phyloP scores from a whole-genome alignment of 2,797 vertebrate species.

The Pangasius djambal region DNA sequence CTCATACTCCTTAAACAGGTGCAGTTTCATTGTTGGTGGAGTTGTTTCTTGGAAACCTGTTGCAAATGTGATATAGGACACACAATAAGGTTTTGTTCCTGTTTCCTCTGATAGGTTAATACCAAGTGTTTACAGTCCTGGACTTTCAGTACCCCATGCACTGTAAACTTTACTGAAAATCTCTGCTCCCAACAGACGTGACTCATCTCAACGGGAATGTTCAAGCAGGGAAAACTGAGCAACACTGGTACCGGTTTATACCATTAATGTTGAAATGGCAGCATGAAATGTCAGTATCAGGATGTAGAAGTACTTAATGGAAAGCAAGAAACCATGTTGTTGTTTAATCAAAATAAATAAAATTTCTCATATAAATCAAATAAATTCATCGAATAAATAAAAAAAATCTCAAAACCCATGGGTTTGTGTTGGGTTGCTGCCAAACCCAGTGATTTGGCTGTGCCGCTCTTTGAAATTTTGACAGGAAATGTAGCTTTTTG shows the following conservation, averaged over 20 bases:
- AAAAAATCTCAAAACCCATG: neutral
- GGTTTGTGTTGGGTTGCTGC: slow-evolving; percentile 29
- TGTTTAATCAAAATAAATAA: slow-evolving; percentile 38
- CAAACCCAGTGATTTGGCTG: slow-evolving; percentile 43
- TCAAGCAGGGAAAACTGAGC: neutral
- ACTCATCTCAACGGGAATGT: neutral
- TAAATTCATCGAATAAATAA: too few relatives aligned
- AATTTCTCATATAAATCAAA: neutral
- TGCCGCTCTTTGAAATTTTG: slow-evolving; percentile 57
- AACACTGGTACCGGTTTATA: neutral
- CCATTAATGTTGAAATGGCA: neutral
- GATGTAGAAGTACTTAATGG: neutral
- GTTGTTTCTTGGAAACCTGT: neutral
- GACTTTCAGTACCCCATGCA: neutral
- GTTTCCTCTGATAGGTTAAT: too few relatives aligned
- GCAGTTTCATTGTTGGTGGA: neutral
- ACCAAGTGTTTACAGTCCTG: neutral
- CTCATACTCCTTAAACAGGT: slow-evolving; percentile 23
- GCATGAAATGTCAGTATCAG: neutral
- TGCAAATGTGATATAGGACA: neutral
- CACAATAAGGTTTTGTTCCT: neutral
- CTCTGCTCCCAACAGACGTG: neutral
- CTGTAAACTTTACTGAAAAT: neutral
- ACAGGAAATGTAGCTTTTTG: slow-evolving; percentile 62
- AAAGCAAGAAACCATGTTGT: slow-evolving; percentile 1